Evolutionary conservation across 1,140 invertebrate genomes (phyloP), one percentile per base, ranked within the genome.

Genomic region (Panulirus ornatus): DNA sequence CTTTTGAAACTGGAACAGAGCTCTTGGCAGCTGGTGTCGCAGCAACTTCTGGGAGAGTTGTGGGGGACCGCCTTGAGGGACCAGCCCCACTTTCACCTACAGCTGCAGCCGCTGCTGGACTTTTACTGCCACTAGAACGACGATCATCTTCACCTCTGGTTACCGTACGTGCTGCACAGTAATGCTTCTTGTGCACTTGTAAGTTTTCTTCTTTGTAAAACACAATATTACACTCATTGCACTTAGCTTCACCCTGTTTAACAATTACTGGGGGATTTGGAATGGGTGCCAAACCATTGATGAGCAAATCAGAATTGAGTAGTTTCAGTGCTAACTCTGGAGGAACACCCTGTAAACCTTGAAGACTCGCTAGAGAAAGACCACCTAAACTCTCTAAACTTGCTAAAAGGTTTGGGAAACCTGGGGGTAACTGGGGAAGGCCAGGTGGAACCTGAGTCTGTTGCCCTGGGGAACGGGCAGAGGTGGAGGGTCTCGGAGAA

Each of bases 171-270:
- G 97, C 96, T 14, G 98, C 97, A 94, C 98, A 99, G 93, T 99
- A 99, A 92, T 98, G 97, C 92, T 97, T 96, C 93, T 99, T 99
- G 93, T 99, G 98, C 1, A 98, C 96, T 27, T 98, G 94, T 93
- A 98, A 99, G 93, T 98, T 99, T 93, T 99, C 98, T 92, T 98
- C 97, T 92, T 98, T 98, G 94, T 97, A 99, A 93, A 99, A 99
- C 0, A 98, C 98, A 84, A 99, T 99, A 93, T 99, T 99, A 94
- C 98, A 99, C 92, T 99, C 98, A 92, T 97, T 96, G 94, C 98
- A 99, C 94, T 98, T 98, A 36, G 96, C 97, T 0, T 97, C 96
- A 16, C 96, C 97, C 93, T 97, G 96, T 94, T 94, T 94, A 22
- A 93, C 90, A 16, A 91, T 88, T 19, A 91, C 91, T 81, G 91